Evolutionary conservation across 2,797 vertebrate genomes (phyloP).

Genomic region (Manis pentadactyla): DNA sequence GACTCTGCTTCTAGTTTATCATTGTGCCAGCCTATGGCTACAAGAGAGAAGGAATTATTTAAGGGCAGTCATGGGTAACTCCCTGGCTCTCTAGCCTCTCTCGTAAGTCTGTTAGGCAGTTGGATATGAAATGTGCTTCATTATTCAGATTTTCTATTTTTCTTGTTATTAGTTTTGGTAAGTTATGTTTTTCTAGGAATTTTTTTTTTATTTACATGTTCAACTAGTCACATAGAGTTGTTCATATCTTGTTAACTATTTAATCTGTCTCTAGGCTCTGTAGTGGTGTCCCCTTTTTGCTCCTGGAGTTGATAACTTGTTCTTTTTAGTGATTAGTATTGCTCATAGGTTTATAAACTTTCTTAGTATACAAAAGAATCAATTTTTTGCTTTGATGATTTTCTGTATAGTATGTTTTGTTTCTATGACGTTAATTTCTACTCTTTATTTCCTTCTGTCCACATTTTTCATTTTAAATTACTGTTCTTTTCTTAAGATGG

Average conservation of each 20-base stretch:
- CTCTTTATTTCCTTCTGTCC: not conserved
- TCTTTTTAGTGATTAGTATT: not conserved
- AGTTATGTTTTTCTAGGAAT: not conserved
- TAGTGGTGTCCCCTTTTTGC: not conserved
- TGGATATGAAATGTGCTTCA: not conserved
- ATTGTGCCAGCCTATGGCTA: not conserved
- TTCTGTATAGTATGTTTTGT: not conserved
- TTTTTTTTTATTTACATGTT: not conserved
- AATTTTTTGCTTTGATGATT: not conserved
- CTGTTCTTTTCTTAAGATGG: not conserved
- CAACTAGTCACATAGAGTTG: not conserved
- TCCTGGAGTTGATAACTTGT: not conserved
- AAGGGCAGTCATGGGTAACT: not conserved
- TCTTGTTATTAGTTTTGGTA: not conserved
- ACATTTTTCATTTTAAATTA: not conserved
- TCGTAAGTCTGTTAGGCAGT: not conserved
- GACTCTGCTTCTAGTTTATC: not conserved
- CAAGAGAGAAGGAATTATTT: not conserved
- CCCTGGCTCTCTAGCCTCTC: not conserved
- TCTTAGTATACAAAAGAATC: not conserved
- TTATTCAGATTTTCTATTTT: not conserved
- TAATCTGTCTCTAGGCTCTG: not conserved
- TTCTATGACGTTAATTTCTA: not conserved
- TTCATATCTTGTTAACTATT: not conserved
- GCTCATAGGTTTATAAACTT: not conserved